Base-by-base conservation (phyloP, 2,888 invertebrate species). In the Rotaria socialis region DNA sequence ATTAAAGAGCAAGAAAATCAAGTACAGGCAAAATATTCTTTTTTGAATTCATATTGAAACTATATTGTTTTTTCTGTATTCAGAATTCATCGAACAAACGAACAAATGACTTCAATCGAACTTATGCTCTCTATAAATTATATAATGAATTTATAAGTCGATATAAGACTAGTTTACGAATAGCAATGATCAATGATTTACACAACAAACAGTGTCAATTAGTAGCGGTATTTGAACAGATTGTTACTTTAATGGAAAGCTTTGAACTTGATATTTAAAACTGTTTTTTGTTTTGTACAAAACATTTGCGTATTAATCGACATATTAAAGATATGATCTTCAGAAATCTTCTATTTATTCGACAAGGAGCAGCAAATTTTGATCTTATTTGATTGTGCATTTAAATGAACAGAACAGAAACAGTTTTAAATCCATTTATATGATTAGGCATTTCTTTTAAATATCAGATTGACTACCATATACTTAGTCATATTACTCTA, bases 101-200 rank as follows among this genome's bases (percentile, higher is more conserved):
- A 67, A 35, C 35, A 4, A 35, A 67, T 11, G 80, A 80, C 8
- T 80, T 80, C 5, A 80, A 80, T 47, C 11, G 47, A n/a, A 47
- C 80, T n/a, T 80, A 80, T 47, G 43, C n/a, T 47, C 47, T 80
- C 47, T 80, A 35, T 47, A 80, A 47, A 80, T 80, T 80, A 24
- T 80, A 80, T 47, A n/a, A 80, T 47, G 80, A 80, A 47, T 80
- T 80, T 80, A 80, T 80, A 19, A 47, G 47, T 80, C 43, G n/a
- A 80, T 80, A 80, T 47, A 80, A 80, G n/a, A 47, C 14, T 47
- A 80, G 24, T 80, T n/a, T 80, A 47, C 47, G 80, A 47, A n/a
- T n/a, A 47, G 80, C 47, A n/a, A 80, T 80, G n/a, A 16, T 24
- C 24, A 80, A 80, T 80, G 80, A 80, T 24, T 11, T 80, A 10